Conservation (phyloP, 2,113 vertebrate species). For the Ginglymostoma cirratum region DNA sequence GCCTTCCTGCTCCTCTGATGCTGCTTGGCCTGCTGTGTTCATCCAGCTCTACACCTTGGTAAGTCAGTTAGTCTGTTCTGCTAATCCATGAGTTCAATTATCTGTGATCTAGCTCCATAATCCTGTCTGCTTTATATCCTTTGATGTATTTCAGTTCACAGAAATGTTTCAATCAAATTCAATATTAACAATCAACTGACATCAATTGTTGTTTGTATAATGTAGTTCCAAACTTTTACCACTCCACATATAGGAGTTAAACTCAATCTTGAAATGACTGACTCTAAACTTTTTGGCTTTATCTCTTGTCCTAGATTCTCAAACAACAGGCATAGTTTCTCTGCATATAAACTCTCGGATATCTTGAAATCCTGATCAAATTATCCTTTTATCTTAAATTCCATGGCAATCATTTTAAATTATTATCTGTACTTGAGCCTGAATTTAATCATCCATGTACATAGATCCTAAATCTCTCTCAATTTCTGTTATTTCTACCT, state of each 20-base stretch:
- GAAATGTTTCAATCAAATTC: not conserved
- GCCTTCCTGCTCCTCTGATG: too few species aligned
- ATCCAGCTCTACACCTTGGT: too few species aligned
- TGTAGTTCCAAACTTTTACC: not conserved
- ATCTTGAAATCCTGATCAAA: not conserved
- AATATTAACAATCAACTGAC: not conserved
- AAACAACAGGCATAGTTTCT: not conserved
- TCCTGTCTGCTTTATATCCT: not conserved
- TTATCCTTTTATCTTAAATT: not conserved
- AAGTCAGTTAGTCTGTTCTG: not conserved
- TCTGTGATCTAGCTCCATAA: not conserved
- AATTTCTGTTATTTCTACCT: not conserved
- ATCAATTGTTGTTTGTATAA: not conserved
- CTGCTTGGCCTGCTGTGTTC: too few species aligned
- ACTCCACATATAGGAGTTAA: not conserved
- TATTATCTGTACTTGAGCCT: not conserved
- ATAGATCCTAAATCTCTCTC: not conserved
- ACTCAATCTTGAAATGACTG: not conserved
- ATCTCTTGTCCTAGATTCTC: not conserved
- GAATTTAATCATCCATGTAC: not conserved
- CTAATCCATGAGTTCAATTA: not conserved
- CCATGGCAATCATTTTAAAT: not conserved
- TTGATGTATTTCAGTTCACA: not conserved
- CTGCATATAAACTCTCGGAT: not conserved
- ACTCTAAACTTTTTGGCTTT: not conserved